These are phyloP conservation scores for human (Homo sapiens) DNA, from an alignment of 2,113 vertebrate species.

Conservation along the genomic window GRCh38 chr13:55227501-55228000, in stretches of 20 bases:
- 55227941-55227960: not conserved
- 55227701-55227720: not conserved
- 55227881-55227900: not conserved
- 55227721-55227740: not conserved
- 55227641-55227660: not conserved
- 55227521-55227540: not conserved
- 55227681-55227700: not conserved
- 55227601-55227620: not conserved
- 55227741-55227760: not conserved
- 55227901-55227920: not conserved
- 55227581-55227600: not conserved
- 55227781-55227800: not conserved
- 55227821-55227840: not conserved
- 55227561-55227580: not conserved
- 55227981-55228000: not conserved
- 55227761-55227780: not conserved
- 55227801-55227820: not conserved
- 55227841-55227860: not conserved
- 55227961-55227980: not conserved
- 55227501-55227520: not conserved
- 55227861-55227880: not conserved
- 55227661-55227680: not conserved
- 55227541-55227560: not conserved
- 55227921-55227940: not conserved
- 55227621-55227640: not conserved